phyloP scores from a whole-genome alignment of 2,888 invertebrate genomes.

The Leucophora obtusa region DNA sequence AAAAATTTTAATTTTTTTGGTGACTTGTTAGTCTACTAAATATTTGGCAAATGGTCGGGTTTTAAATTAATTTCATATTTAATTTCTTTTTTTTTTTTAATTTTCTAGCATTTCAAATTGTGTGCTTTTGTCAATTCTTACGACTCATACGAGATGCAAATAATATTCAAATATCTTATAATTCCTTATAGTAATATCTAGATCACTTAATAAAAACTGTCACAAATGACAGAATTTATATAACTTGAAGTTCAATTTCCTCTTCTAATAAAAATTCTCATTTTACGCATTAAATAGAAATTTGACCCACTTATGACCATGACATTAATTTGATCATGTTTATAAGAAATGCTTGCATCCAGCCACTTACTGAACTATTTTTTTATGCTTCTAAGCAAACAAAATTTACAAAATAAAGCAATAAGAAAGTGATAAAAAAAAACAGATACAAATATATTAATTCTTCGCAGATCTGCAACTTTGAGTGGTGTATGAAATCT shows the following conservation, averaged over 20 bases:
- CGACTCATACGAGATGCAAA: no score
- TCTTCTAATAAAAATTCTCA: constrained; percentile 44
- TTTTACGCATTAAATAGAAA: constrained; percentile 46
- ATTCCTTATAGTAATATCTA: no score
- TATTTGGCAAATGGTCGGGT: no score
- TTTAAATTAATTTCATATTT: no score
- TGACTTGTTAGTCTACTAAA: no score
- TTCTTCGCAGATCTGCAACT: background rate
- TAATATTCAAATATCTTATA: no score
- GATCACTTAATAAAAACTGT: constrained; percentile 6
- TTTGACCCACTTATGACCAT: constrained; percentile 41
- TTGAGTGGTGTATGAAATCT: background rate
- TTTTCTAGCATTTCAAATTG: no score
- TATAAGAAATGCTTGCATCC: background rate
- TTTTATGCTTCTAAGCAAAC: constrained; percentile 11
- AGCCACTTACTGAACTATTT: constrained; percentile 13
- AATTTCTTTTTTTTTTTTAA: no score
- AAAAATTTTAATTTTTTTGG: no score
- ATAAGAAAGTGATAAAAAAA: constrained; percentile 29
- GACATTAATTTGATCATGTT: constrained; percentile 51
- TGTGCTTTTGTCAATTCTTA: no score
- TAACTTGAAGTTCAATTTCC: constrained; percentile 44
- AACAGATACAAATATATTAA: constrained; percentile 6
- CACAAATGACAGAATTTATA: constrained; percentile 9
- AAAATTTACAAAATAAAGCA: constrained; percentile 19